Percentiles rank a stretch among this genome's conserved stretches.
These are phyloP conservation scores for Whitmania pigra DNA, from an alignment of 1,140 invertebrate genomes.

Conservation along the genomic window DNA sequence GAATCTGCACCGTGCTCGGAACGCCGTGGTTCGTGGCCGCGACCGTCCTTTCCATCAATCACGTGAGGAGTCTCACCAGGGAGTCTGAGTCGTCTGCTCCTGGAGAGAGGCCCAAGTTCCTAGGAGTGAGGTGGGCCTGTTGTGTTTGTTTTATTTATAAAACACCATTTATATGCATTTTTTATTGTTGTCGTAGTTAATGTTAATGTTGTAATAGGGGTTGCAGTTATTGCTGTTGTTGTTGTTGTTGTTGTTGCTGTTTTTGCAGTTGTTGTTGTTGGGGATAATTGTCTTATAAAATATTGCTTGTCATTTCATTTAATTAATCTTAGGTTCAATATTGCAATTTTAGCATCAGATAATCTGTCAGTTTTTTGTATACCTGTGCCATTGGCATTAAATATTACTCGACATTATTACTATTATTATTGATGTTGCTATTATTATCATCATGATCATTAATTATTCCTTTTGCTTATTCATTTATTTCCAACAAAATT, in stretches of 20 bases:
- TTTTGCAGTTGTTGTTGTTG: neutral
- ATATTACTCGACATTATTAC: no score
- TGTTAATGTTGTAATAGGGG: neutral
- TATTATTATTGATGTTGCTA: no score
- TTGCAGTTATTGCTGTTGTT: neutral
- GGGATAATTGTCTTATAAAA: neutral
- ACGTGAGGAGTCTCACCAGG: slow-evolving; percentile 89
- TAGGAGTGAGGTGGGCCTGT: slow-evolving; percentile 59
- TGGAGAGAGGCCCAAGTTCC: slow-evolving; percentile 91
- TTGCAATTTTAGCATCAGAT: no score
- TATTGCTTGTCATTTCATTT: no score
- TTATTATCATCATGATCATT: no score
- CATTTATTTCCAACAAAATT: no score
- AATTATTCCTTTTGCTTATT: no score
- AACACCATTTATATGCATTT: no score
- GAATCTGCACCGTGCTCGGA: slow-evolving; percentile 81
- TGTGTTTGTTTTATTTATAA: no score
- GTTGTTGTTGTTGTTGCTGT: neutral
- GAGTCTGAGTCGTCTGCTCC: slow-evolving; percentile 93
- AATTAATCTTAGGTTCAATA: no score
- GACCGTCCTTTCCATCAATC: slow-evolving; percentile 93
- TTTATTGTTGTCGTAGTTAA: neutral
- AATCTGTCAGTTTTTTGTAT: no score
- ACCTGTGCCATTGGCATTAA: no score
- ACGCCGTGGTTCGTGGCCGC: slow-evolving; percentile 93